These are phyloP conservation scores for Baccha elongata DNA, from an alignment of 2,888 invertebrate genomes.

Conservation along the genomic window DNA sequence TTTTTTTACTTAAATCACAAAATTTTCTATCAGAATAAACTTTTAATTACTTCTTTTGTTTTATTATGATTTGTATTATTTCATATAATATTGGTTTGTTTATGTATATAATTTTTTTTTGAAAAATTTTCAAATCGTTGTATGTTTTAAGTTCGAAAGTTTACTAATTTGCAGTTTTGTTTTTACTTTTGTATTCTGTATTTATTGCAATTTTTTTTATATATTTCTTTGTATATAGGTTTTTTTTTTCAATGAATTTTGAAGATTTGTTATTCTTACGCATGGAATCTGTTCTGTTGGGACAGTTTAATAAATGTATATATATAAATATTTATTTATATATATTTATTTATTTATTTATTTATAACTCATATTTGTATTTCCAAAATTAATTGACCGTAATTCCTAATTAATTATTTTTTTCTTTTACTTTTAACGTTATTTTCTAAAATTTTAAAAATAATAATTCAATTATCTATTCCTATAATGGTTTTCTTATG, in stretches of 20 bases:
- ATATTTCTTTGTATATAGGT: slow-evolving; percentile 16
- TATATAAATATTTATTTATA: slow-evolving; percentile 25
- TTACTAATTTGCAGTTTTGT: slow-evolving; percentile 56
- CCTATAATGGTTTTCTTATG: too few species aligned
- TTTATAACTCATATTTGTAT: slow-evolving; percentile 39
- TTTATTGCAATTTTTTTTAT: slow-evolving; percentile 43
- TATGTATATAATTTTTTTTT: slow-evolving; percentile 48
- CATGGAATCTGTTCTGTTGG: slow-evolving; percentile 63
- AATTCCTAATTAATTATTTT: slow-evolving; percentile 62
- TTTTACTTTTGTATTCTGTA: slow-evolving; percentile 37
- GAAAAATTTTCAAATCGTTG: slow-evolving; percentile 77
- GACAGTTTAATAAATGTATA: slow-evolving; percentile 39
- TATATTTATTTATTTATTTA: slow-evolving; percentile 25
- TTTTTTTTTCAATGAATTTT: slow-evolving; percentile 18
- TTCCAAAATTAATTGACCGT: slow-evolving; percentile 70
- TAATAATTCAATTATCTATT: slow-evolving; percentile 50
- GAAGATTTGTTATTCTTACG: slow-evolving; percentile 56
- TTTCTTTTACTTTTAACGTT: neutral
- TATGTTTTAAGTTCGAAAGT: slow-evolving; percentile 81
- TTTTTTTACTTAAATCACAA: slow-evolving; percentile 66
- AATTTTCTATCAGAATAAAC: slow-evolving; percentile 71
- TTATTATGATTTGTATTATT: slow-evolving; percentile 20
- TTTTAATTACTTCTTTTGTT: slow-evolving; percentile 48
- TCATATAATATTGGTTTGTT: slow-evolving; percentile 23
- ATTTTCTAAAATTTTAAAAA: slow-evolving; percentile 37